Percentiles rank a stretch among this genome's conserved stretches.
Evolutionary conservation across 2,113 vertebrate species (phyloP).

Genomic region (Garra rufa): DNA sequence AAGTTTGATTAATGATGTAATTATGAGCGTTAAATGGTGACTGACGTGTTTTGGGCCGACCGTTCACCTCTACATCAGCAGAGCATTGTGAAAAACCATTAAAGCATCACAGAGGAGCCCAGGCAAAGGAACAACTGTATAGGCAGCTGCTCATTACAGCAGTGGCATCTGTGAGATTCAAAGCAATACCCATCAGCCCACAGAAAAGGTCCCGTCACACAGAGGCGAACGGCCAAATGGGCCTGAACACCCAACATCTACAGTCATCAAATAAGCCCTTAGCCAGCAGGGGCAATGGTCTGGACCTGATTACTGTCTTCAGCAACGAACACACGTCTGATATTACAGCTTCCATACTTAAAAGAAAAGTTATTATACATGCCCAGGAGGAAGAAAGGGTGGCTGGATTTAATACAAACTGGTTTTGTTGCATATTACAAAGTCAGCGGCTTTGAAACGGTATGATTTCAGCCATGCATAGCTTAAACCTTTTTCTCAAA

Average conservation of each 20-base stretch:
- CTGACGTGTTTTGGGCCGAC: conserved; percentile 12
- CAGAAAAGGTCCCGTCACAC: conserved; percentile 44
- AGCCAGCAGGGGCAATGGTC: conserved; percentile 55
- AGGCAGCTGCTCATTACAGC: conserved; percentile 21
- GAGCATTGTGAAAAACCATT: conserved; percentile 12
- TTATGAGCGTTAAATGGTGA: conserved; percentile 32
- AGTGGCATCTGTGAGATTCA: conserved; percentile 11
- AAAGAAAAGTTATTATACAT: conserved; percentile 56
- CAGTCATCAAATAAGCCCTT: conserved; percentile 58
- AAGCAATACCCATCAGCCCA: conserved; percentile 42
- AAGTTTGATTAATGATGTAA: conserved; percentile 49
- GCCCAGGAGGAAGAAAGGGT: conserved; percentile 47
- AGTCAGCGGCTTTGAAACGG: conserved; percentile 48
- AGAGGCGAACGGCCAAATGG: conserved; percentile 45
- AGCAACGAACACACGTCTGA: conserved; percentile 23
- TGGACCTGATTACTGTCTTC: conserved; percentile 57
- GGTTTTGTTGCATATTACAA: conserved; percentile 46
- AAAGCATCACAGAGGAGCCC: conserved; percentile 4
- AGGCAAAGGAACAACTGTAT: conserved; percentile 5
- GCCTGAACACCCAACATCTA: conserved; percentile 46
- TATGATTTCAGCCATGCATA: conserved; percentile 35
- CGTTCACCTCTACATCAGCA: conserved; percentile 30
- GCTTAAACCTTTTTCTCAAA: conserved; percentile 33
- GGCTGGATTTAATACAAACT: conserved; percentile 50
- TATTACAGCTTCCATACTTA: conserved; percentile 46